Base-by-base conservation (phyloP, 1,140 invertebrate species). In the Aphaenogaster ashmeadi region DNA sequence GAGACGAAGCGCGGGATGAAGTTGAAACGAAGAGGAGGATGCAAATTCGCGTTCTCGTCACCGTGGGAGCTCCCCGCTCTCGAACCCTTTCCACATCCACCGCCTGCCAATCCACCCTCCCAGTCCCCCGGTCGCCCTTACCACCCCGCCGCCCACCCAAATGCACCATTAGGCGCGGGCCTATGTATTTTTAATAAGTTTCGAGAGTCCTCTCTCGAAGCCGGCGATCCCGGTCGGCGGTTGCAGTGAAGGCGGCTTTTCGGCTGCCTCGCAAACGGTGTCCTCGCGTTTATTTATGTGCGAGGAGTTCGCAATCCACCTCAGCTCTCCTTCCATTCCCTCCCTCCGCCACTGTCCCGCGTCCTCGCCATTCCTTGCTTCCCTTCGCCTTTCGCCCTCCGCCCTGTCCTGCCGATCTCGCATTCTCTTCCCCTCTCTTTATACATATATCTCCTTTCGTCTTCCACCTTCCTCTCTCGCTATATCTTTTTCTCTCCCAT, bases 101-200 rank as follows among this genome's bases (percentile, higher is more conserved):
- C 81, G 84, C 81, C 89, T 90, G 89, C 83, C 89, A 91, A 90
- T 91, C 77, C 62, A 83, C 56, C 69, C 69, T 54, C 6, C 21
- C 66, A 6, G 9, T 21, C 7, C 64, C 58, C n/a, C 11, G 21
- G 54, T 58, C 50, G 56, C 41, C 21, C 69, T 75, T 77, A 52
- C 86, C 81, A 56, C 84, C 54, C 71, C 67, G 75, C 92, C 90
- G 90, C 92, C 90, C 87, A 90, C 77, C 81, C 90, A 92, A 94
- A 93, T 88, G 84, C 87, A 90, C 91, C 92, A 93, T 94, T 94
- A 94, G 90, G 90, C 90, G 81, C 87, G 87, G 90, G 88, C 89
- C 93, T 94, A 94, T 94, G 93, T 93, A 94, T 94, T 94, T 94
- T 94, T 94, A 94, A 94, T 94, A 94, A 94, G 92, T 94, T 94